A percentile compares a stretch with the other conserved stretches of the same genome.
phyloP scores from a whole-genome alignment of 1,140 invertebrate genomes.

The Aphelenchoides besseyi region DNA sequence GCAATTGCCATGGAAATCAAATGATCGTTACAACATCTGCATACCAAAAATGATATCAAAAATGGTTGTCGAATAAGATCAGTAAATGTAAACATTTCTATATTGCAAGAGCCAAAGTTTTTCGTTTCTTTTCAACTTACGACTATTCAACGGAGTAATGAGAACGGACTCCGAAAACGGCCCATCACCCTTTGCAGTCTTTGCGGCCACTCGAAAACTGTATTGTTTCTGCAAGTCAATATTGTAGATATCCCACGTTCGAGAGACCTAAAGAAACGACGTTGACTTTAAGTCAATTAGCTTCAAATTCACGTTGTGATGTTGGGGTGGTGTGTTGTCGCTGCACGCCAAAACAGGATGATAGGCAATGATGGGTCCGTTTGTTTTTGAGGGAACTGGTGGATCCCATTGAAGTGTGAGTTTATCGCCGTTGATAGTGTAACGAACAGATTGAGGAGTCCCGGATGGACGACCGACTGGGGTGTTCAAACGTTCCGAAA shows the following conservation, averaged over 20 bases:
- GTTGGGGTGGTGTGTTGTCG: neutral
- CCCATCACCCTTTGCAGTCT: conserved; percentile 57
- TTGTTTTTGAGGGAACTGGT: conserved; percentile 78
- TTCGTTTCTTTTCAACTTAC: conserved; percentile 31
- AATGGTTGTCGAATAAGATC: neutral
- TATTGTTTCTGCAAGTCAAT: conserved; percentile 50
- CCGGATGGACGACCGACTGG: conserved; percentile 63
- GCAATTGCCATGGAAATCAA: neutral
- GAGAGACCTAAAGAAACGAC: conserved; percentile 43
- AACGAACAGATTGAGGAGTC: conserved; percentile 66
- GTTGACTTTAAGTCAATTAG: neutral
- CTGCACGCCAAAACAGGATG: conserved; percentile 68
- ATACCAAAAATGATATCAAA: neutral
- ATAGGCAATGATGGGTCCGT: conserved; percentile 87
- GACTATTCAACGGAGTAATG: conserved; percentile 40
- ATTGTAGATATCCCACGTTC: conserved; percentile 36
- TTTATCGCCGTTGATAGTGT: conserved; percentile 62
- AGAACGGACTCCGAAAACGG: conserved; percentile 51
- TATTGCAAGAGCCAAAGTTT: neutral
- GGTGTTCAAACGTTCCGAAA: conserved; percentile 53
- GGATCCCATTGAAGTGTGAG: conserved; percentile 80
- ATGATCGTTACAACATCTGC: too few relatives aligned
- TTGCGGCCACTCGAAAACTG: conserved; percentile 55
- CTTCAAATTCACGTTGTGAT: conserved; percentile 43
- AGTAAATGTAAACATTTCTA: neutral